phyloP scores from a whole-genome alignment of 1,140 invertebrate species.

The Drosophila nigrodunni region DNA sequence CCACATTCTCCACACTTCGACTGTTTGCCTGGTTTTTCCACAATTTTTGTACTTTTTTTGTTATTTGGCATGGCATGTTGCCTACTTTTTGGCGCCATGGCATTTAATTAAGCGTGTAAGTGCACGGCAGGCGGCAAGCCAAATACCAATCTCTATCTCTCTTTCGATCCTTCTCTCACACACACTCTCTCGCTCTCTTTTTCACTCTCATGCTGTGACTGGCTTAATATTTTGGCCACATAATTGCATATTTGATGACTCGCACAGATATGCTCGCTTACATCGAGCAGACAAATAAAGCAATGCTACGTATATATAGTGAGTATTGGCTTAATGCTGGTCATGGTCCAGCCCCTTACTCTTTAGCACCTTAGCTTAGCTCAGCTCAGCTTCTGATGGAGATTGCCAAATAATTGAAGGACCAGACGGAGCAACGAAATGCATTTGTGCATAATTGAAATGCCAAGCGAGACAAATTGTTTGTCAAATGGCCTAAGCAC shows the following conservation, averaged over 20 bases:
- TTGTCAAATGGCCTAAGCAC: constrained; percentile 6
- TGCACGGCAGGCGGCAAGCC: constrained; percentile 49
- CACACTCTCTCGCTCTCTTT: background rate
- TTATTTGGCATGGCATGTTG: constrained; percentile 63
- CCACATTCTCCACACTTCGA: background rate
- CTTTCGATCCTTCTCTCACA: background rate
- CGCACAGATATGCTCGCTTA: constrained; percentile 17
- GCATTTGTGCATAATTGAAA: constrained; percentile 48
- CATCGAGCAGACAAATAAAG: background rate
- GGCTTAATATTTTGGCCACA: constrained; percentile 38
- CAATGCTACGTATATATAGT: background rate
- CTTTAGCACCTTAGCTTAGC: background rate
- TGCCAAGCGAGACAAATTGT: constrained; percentile 34
- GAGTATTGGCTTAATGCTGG: background rate
- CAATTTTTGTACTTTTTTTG: constrained; percentile 16
- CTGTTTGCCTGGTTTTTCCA: background rate
- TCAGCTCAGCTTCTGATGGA: background rate
- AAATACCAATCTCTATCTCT: background rate
- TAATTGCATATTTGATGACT: constrained; percentile 55
- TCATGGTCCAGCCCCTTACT: background rate
- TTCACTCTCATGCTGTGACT: background rate
- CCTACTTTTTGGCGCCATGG: constrained; percentile 63
- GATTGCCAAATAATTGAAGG: constrained; percentile 31
- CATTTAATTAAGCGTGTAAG: constrained; percentile 82
- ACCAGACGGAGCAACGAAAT: constrained; percentile 31